Conservation (phyloP, 2,888 invertebrate genomes). For the Neocrepidodera transversa region DNA sequence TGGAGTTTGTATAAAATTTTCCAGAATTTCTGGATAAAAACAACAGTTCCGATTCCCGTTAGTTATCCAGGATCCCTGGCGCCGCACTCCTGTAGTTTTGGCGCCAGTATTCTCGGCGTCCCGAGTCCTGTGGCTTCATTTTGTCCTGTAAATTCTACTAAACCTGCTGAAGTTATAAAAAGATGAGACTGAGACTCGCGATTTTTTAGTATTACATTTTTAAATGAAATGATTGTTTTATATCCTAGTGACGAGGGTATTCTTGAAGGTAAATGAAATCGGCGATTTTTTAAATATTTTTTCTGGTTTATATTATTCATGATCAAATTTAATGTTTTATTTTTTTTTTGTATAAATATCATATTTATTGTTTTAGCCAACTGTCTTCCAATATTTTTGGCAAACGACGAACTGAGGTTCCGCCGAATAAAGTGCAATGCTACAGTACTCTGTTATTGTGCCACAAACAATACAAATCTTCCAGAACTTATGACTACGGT, state of each 20-base stretch:
- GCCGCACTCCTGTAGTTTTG: constrained; percentile 25
- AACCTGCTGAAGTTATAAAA: too few relatives aligned
- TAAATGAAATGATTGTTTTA: neutral
- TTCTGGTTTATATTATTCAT: too few relatives aligned
- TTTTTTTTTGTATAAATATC: too few relatives aligned
- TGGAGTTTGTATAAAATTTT: neutral
- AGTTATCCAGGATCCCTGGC: constrained; percentile 19
- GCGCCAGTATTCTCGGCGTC: constrained; percentile 21
- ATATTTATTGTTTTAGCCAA: constrained; percentile 45
- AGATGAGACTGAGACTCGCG: too few relatives aligned
- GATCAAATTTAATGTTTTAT: too few relatives aligned
- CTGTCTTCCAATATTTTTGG: constrained; percentile 52
- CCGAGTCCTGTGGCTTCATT: neutral
- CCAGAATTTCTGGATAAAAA: neutral
- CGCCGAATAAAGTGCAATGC: constrained; percentile 54
- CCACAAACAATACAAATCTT: constrained; percentile 47
- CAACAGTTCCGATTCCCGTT: neutral
- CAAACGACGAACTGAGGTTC: constrained; percentile 48
- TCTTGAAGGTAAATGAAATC: constrained; percentile 7
- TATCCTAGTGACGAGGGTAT: neutral
- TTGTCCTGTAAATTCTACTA: neutral
- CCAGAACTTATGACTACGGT: constrained; percentile 55
- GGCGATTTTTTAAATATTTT: too few relatives aligned
- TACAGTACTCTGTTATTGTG: constrained; percentile 50
- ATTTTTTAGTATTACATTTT: too few relatives aligned